Evolutionary conservation across 2,113 vertebrate species (phyloP).

Genomic region (Pantherophis guttatus): DNA sequence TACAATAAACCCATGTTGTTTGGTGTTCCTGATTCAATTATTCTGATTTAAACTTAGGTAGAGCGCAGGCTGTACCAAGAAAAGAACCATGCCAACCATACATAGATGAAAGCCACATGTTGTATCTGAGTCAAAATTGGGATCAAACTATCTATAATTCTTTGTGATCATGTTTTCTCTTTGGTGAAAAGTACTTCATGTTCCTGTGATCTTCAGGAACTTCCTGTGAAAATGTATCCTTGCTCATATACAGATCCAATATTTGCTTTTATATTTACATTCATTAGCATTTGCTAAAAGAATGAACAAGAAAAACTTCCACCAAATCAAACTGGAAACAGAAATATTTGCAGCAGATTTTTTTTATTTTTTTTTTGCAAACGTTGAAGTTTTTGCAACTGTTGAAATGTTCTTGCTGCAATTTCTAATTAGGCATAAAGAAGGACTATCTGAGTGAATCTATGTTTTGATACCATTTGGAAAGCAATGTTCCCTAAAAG

Average conservation of each 20-base stretch:
- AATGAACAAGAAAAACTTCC: not conserved
- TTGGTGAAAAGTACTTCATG: not conserved
- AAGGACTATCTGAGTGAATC: not conserved
- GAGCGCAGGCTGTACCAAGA: not conserved
- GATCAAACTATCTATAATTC: not conserved
- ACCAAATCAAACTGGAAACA: not conserved
- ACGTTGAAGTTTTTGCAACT: not conserved
- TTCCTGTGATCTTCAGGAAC: not conserved
- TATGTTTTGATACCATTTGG: not conserved
- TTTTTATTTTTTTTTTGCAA: no score
- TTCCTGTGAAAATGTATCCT: not conserved
- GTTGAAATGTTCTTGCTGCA: not conserved
- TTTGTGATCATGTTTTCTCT: not conserved
- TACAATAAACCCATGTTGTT: slow-evolving; percentile 18
- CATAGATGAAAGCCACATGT: not conserved
- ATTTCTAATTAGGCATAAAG: not conserved
- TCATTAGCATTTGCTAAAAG: not conserved
- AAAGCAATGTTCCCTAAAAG: not conserved
- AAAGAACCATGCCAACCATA: not conserved
- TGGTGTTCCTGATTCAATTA: slow-evolving; percentile 29
- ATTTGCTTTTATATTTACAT: not conserved
- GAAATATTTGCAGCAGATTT: not conserved
- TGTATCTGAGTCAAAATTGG: not conserved
- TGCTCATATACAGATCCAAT: not conserved
- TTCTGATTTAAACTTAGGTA: not conserved